phyloP scores from a whole-genome alignment of 2,113 vertebrate species.

The Glareola pratincola region DNA sequence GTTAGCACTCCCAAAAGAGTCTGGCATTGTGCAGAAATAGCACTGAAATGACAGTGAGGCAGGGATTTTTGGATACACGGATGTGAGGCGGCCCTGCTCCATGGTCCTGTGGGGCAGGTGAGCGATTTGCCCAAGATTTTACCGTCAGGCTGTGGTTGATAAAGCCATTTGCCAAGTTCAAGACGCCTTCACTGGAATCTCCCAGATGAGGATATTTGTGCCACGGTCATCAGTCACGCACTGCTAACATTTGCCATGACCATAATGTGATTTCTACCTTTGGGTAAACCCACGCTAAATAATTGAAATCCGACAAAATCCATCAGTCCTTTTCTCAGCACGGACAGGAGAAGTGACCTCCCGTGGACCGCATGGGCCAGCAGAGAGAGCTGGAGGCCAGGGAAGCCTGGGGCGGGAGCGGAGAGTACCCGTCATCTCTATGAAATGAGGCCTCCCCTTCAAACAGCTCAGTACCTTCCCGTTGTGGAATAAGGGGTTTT shows the following conservation, averaged over 20 bases:
- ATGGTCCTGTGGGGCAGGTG: neutral
- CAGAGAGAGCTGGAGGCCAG: neutral
- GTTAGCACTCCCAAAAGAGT: neutral
- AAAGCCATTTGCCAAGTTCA: neutral
- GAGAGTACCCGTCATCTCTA: no score
- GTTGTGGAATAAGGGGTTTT: neutral
- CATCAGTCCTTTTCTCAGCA: neutral
- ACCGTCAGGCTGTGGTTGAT: neutral
- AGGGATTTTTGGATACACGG: neutral
- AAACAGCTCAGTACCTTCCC: neutral
- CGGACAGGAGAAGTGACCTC: neutral
- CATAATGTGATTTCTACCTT: neutral
- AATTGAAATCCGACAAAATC: neutral
- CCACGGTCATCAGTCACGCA: neutral
- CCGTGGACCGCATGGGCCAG: rapidly evolving
- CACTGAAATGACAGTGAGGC: neutral
- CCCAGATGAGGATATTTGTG: neutral
- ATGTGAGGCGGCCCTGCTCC: neutral
- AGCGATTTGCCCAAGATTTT: neutral
- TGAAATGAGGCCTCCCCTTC: neutral
- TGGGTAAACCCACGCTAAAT: neutral
- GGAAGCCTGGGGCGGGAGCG: neutral
- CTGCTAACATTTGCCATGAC: neutral
- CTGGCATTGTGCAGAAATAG: neutral
- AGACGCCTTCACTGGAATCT: neutral